Evolutionary conservation across 2,113 vertebrate species (phyloP).

Genomic region (Daphoenositta chrysoptera): DNA sequence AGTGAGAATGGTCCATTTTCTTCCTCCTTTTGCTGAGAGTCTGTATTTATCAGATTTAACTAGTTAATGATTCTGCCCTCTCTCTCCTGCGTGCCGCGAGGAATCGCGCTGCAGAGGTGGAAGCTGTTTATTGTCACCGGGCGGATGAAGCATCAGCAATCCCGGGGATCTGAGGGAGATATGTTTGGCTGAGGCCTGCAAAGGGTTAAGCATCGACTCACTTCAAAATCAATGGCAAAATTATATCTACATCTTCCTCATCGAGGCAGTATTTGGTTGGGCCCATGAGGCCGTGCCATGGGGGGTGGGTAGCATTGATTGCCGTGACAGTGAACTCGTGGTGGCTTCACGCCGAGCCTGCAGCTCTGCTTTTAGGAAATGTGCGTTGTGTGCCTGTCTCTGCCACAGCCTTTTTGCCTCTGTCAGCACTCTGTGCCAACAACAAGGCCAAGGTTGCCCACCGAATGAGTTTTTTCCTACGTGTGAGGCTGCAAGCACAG

Average conservation of each 20-base stretch:
- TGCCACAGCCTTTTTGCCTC: neutral
- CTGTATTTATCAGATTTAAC: slow-evolving; percentile 65
- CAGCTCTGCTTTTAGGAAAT: neutral
- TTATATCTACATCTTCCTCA: neutral
- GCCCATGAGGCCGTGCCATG: rapidly evolving
- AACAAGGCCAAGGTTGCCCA: neutral
- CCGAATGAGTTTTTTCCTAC: neutral
- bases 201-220: neutral
- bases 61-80: slow-evolving; percentile 37
- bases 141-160: neutral
- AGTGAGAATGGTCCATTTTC: slow-evolving; percentile 27
- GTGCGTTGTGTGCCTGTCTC: neutral
- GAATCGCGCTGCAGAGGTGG: neutral
- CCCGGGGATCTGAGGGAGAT: neutral
- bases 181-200: neutral
- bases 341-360: neutral
- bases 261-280: neutral
- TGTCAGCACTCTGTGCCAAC: neutral
- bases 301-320: neutral
- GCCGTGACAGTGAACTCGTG: no score
- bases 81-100: neutral
- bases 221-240: neutral
- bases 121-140: neutral
- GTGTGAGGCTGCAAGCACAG: neutral
- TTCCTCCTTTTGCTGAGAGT: slow-evolving; percentile 13